A percentile compares a stretch with the other conserved stretches of the same genome.
Evolutionary conservation across 2,888 invertebrate species (phyloP).

Genomic region (Hyppa rectilinea): DNA sequence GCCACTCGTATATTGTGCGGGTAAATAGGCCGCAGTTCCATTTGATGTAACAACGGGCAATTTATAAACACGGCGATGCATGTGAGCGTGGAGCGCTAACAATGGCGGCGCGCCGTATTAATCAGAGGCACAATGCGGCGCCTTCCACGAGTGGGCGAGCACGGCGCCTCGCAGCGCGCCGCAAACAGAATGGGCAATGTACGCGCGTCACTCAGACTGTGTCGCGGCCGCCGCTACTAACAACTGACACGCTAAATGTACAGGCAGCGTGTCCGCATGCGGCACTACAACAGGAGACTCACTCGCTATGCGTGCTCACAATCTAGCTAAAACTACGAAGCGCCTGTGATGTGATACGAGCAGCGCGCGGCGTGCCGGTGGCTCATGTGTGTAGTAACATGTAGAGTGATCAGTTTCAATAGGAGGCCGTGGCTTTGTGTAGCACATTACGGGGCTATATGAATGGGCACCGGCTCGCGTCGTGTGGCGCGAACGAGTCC

Average conservation of each 20-base stretch:
- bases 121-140: constrained; percentile 40
- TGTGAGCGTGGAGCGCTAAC: constrained; percentile 39
- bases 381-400: not conserved
- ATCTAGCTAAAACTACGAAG: not conserved
- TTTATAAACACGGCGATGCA: constrained; percentile 54
- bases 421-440: not conserved
- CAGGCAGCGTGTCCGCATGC: not conserved
- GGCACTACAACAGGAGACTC: not conserved
- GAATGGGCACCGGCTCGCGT: not conserved
- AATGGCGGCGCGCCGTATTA: constrained; percentile 40
- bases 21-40: constrained; percentile 55
- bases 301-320: not conserved
- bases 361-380: not conserved
- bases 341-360: not conserved
- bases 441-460: not conserved
- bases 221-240: not conserved
- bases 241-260: constrained; percentile 10
- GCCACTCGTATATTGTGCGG: constrained; percentile 44
- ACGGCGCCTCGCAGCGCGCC: not conserved
- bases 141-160: not conserved
- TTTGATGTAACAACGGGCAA: constrained; percentile 60
- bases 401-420: not conserved
- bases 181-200: constrained; percentile 32
- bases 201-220: constrained; percentile 5
- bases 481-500: not conserved